Conservation (phyloP, 1,140 invertebrate species). For the Microplitis demolitor region DNA sequence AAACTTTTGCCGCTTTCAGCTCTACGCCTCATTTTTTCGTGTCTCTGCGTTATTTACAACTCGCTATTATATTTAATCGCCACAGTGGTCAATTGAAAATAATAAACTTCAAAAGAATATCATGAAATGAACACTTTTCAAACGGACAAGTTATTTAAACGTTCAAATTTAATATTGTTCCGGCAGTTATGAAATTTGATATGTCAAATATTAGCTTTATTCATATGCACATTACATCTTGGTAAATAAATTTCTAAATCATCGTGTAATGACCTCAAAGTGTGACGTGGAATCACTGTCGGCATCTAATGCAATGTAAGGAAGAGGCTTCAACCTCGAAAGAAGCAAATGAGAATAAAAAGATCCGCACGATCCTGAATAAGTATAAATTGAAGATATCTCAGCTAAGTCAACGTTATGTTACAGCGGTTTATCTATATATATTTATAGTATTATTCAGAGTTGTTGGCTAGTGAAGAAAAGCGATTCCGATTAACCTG, state of each 20-base stretch:
- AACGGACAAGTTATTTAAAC: too few relatives aligned
- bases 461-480: slow-evolving; percentile 40
- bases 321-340: not conserved
- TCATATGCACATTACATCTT: too few relatives aligned
- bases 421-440: not conserved
- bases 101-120: too few relatives aligned
- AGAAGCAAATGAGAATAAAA: slow-evolving; percentile 5
- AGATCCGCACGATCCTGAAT: slow-evolving; percentile 11
- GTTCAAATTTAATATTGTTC: too few relatives aligned
- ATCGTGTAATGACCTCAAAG: not conserved
- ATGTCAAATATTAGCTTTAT: too few relatives aligned
- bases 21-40: not conserved
- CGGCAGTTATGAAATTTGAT: too few relatives aligned
- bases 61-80: too few relatives aligned
- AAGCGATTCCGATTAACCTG: slow-evolving; percentile 58
- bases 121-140: too few relatives aligned
- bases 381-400: slow-evolving; percentile 21
- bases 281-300: slow-evolving; percentile 32
- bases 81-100: too few relatives aligned
- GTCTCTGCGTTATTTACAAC: not conserved
- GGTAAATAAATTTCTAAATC: not conserved
- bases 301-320: slow-evolving; percentile 21
- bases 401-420: not conserved
- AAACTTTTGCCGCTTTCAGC: not conserved
- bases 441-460: slow-evolving; percentile 36